These are phyloP conservation scores for Micropoecilia bifurca DNA, from an alignment of 2,797 vertebrate genomes.

Conservation along the genomic window DNA sequence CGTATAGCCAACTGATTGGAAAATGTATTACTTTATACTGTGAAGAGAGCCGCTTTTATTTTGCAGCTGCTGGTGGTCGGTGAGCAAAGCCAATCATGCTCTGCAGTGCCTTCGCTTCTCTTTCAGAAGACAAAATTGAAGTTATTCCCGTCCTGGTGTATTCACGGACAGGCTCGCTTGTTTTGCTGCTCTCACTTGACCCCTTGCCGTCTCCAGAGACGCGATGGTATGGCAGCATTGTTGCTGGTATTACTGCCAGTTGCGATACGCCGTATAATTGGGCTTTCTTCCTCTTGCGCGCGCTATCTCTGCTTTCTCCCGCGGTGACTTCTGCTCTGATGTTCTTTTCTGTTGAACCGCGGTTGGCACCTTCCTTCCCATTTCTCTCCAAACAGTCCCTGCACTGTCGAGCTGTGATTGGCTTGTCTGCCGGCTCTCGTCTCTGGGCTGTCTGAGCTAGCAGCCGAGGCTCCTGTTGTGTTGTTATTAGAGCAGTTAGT, in stretches of 20 bases:
- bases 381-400: conserved; percentile 63
- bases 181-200: conserved; percentile 73
- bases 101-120: conserved; percentile 42
- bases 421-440: conserved; percentile 42
- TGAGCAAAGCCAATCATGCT: conserved; percentile 21
- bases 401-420: conserved; percentile 55
- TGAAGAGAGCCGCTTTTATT: conserved; percentile 29
- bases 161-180: conserved; percentile 61
- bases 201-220: conserved; percentile 53
- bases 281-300: conserved; percentile 57
- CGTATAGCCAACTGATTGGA: conserved; percentile 22
- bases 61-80: conserved; percentile 25
- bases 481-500: conserved; percentile 74
- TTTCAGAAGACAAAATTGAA: conserved; percentile 56
- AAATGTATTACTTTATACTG: conserved; percentile 24
- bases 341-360: conserved; percentile 66
- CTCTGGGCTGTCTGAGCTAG: conserved; percentile 57
- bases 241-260: conserved; percentile 63
- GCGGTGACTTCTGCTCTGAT: conserved; percentile 67
- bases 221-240: conserved; percentile 44
- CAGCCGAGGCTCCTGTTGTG: conserved; percentile 61
- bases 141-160: conserved; percentile 56
- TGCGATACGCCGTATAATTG: conserved; percentile 66
- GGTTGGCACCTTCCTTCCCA: conserved; percentile 55
- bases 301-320: conserved; percentile 43